These are phyloP conservation scores for Caenorhabditis briggsae DNA, from an alignment of 1,140 invertebrate species.

Conservation along the genomic window DNA sequence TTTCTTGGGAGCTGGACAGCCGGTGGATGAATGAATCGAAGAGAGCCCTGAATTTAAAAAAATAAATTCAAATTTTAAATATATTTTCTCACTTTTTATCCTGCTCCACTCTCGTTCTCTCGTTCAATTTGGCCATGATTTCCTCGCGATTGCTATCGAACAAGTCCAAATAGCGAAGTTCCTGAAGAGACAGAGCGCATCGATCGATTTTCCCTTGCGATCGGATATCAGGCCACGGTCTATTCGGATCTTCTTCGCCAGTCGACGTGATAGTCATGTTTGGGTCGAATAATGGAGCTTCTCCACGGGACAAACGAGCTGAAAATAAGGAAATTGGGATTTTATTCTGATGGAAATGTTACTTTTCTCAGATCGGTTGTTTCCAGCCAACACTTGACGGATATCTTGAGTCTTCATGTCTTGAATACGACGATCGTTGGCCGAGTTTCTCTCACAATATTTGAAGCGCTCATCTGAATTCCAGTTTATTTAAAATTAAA, in stretches of 20 bases:
- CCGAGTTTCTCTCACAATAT: constrained; percentile 48
- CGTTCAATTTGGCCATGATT: constrained; percentile 37
- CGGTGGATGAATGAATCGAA: constrained; percentile 33
- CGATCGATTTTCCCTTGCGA: constrained; percentile 8
- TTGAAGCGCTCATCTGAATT: constrained; percentile 35
- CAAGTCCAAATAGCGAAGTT: constrained; percentile 22
- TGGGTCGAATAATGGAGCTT: neutral
- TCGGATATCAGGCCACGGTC: constrained; percentile 19
- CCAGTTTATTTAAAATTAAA: no score
- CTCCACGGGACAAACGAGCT: neutral
- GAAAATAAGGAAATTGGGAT: neutral
- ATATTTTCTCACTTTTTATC: neutral
- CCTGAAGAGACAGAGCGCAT: neutral
- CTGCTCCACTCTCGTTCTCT: constrained; percentile 33
- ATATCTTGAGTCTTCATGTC: constrained; percentile 48
- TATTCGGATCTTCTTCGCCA: constrained; percentile 3
- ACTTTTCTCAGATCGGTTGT: constrained; percentile 31
- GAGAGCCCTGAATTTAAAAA: neutral
- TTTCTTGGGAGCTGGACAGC: neutral
- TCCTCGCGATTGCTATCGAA: constrained; percentile 36
- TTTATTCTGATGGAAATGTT: neutral
- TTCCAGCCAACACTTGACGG: constrained; percentile 33
- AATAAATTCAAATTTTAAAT: neutral
- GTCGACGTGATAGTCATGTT: neutral
- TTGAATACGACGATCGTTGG: constrained; percentile 36